Percentiles rank a stretch among this genome's conserved stretches.
Evolutionary conservation across 2,113 vertebrate species (phyloP).

Genomic region (Hoplias malabaricus): DNA sequence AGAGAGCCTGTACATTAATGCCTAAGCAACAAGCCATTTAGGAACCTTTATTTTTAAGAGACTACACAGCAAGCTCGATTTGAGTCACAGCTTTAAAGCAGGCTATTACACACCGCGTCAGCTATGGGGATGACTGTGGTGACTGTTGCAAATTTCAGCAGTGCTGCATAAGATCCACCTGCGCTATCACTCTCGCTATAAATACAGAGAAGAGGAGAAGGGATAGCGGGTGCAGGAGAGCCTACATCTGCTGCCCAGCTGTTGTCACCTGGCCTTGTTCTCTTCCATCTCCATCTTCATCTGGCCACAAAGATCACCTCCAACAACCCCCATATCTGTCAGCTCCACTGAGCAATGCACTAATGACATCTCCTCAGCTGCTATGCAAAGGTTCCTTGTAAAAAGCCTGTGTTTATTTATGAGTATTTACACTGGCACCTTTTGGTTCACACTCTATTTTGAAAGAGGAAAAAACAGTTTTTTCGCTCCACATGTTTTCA

Average conservation of each 20-base stretch:
- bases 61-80: constrained; percentile 8
- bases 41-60: not conserved
- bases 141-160: constrained; percentile 30
- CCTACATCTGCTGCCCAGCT: constrained; percentile 57
- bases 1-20: not conserved
- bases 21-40: no score
- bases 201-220: constrained; percentile 30
- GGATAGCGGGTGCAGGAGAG: not conserved
- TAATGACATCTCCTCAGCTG: not conserved
- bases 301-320: not conserved
- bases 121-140: constrained; percentile 26
- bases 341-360: not conserved
- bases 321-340: constrained; percentile 1
- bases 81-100: constrained; percentile 30
- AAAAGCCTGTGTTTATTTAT: not conserved
- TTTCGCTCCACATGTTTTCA: not conserved
- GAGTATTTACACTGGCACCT: not conserved
- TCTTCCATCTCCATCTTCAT: constrained; percentile 2
- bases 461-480: not conserved
- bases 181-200: constrained; percentile 36
- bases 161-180: constrained; percentile 52
- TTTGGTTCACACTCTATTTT: not conserved
- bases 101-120: constrained; percentile 21
- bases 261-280: constrained; percentile 43
- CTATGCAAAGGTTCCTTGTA: not conserved